These are phyloP conservation scores for Epizoanthus stellaris DNA, from an alignment of 92 coral and sea anemone species.

Conservation along the genomic window DNA sequence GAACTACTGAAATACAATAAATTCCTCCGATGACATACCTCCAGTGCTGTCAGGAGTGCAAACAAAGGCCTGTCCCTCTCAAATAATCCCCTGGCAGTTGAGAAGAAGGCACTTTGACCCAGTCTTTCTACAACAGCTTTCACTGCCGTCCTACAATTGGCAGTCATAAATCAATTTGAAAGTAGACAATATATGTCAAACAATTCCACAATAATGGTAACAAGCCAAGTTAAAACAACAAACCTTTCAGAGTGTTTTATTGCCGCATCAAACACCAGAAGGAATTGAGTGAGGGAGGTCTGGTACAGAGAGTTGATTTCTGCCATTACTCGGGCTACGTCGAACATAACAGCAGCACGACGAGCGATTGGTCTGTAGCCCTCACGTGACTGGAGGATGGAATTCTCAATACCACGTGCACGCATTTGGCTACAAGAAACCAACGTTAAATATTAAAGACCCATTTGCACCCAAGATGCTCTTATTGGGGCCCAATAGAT, in stretches of 20 bases:
- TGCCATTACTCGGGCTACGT: slow-evolving; percentile 92
- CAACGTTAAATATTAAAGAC: neutral
- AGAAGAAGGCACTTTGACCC: slow-evolving; percentile 95
- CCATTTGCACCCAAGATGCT: too few species aligned
- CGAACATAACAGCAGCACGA: slow-evolving; percentile 99
- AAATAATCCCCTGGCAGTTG: slow-evolving; percentile 84
- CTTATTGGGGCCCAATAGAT: too few species aligned
- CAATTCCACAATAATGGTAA: neutral
- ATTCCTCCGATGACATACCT: slow-evolving; percentile 60
- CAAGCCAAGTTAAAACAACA: neutral
- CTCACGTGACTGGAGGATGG: slow-evolving; percentile 98
- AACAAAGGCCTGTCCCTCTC: slow-evolving; percentile 90
- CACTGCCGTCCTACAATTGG: slow-evolving; percentile 86
- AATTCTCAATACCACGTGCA: slow-evolving; percentile 91
- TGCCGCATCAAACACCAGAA: slow-evolving; percentile 92
- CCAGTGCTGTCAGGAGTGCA: slow-evolving; percentile 85
- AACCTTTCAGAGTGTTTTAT: slow-evolving; percentile 99
- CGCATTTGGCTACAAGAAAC: slow-evolving; percentile 75
- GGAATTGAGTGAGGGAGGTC: slow-evolving; percentile 93
- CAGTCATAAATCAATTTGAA: neutral
- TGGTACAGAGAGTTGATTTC: slow-evolving; percentile 90
- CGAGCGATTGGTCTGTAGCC: slow-evolving; percentile 99
- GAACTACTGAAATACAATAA: neutral
- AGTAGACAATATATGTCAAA: neutral
- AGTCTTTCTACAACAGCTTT: slow-evolving; percentile 98